Evolutionary conservation across 2,113 vertebrate genomes (phyloP).

Genomic region (Mesembrinibis cayennensis): DNA sequence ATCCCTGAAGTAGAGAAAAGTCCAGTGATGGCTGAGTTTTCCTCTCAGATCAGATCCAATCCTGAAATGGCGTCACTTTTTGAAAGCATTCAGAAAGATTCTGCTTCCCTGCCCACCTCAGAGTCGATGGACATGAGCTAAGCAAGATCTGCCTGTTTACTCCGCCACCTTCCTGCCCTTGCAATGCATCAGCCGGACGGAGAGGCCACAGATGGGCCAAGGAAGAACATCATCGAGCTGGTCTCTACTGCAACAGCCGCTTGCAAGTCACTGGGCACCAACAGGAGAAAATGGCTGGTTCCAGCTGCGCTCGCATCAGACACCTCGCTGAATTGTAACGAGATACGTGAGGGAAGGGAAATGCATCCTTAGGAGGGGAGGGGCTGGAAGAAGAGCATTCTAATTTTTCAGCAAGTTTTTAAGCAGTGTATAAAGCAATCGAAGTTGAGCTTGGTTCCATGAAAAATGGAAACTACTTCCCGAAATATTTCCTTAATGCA

Average conservation of each 20-base stretch:
- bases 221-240: rapidly evolving
- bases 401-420: background rate
- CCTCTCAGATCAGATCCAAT: slow-evolving; percentile 86
- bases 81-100: slow-evolving; percentile 90
- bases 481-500: background rate
- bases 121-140: slow-evolving; percentile 91
- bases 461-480: background rate
- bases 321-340: background rate
- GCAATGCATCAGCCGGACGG: rapidly evolving
- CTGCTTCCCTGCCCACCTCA: slow-evolving; percentile 45
- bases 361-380: rapidly evolving
- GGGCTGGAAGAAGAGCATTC: rapidly evolving
- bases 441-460: rapidly evolving
- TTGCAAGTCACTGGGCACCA: background rate
- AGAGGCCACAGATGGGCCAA: rapidly evolving
- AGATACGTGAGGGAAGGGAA: rapidly evolving
- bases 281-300: background rate
- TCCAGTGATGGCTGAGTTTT: slow-evolving; percentile 88
- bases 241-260: background rate
- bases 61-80: slow-evolving; percentile 88
- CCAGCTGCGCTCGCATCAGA: background rate
- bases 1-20: slow-evolving; percentile 90
- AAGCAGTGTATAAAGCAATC: background rate
- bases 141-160: slow-evolving; percentile 14
- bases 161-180: background rate